Percentiles rank a stretch among this genome's conserved stretches.
Evolutionary conservation across 2,888 invertebrate genomes (phyloP).

Genomic region (Apamea monoglypha): DNA sequence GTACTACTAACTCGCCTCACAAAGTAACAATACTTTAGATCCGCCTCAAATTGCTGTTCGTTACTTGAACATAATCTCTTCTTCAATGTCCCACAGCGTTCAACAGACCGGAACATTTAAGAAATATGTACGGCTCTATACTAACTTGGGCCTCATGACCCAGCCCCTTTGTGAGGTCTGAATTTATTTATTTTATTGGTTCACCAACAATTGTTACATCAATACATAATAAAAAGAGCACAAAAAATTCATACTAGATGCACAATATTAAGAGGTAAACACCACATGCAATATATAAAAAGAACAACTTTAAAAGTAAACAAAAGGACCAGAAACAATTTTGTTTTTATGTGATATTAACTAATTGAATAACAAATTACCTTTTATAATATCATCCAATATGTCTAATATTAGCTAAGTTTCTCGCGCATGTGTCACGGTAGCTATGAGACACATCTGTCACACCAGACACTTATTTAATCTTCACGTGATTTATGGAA

Average conservation of each 20-base stretch:
- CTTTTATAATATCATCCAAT: neutral
- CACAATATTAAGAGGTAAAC: no score
- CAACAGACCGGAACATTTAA: neutral
- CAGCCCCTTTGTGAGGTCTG: neutral
- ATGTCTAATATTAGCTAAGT: conserved; percentile 31
- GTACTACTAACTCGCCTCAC: neutral
- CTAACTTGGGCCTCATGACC: neutral
- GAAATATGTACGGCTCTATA: neutral
- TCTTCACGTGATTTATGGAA: conserved; percentile 25
- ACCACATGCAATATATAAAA: no score
- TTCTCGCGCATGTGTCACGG: neutral
- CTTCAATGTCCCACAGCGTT: conserved; percentile 4
- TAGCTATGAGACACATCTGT: conserved; percentile 12
- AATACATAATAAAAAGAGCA: no score
- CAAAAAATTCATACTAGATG: no score
- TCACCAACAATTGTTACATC: no score
- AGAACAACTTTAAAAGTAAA: no score
- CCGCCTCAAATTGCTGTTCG: neutral
- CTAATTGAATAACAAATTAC: conserved; percentile 6
- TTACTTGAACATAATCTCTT: neutral
- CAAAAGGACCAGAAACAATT: no score
- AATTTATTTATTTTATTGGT: no score
- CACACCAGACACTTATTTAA: conserved; percentile 10
- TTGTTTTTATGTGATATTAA: no score
- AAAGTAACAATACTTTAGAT: neutral